Conservation (phyloP, 2,113 vertebrate species). For the Pachyramphus minor region DNA sequence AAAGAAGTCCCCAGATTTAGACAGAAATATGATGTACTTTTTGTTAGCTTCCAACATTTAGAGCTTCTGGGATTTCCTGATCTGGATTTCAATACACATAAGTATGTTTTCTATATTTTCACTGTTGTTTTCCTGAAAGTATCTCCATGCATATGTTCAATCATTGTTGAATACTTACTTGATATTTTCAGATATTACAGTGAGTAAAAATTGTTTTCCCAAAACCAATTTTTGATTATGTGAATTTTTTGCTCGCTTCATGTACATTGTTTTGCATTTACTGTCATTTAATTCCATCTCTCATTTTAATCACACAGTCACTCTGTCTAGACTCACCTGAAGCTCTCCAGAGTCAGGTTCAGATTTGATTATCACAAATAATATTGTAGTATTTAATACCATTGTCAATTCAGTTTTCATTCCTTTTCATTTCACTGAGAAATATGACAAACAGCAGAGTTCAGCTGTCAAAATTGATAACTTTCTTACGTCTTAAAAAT, state of each 20-base stretch:
- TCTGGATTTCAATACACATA: not conserved
- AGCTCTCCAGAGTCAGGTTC: not conserved
- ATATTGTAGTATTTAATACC: not conserved
- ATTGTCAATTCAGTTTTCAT: not conserved
- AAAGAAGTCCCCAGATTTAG: fast-evolving
- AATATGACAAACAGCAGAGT: not conserved
- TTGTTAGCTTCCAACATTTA: not conserved
- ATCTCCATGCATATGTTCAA: fast-evolving
- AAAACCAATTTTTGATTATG: not conserved
- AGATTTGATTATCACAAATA: not conserved
- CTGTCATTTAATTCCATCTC: not conserved
- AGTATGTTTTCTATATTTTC: not conserved
- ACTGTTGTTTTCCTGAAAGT: not conserved
- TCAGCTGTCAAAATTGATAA: not conserved
- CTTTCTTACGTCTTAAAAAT: not conserved
- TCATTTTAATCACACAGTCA: not conserved
- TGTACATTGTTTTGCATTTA: not conserved
- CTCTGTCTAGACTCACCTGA: not conserved
- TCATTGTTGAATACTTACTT: not conserved
- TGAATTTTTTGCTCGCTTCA: not conserved
- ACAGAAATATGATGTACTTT: not conserved
- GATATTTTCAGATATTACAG: not conserved
- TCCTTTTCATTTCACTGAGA: not conserved
- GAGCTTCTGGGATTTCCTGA: not conserved
- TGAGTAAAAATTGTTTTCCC: not conserved